A percentile compares a stretch with the other conserved stretches of the same genome.
Evolutionary conservation across 2,888 invertebrate genomes (phyloP).

Genomic region (Dioctria rufipes): DNA sequence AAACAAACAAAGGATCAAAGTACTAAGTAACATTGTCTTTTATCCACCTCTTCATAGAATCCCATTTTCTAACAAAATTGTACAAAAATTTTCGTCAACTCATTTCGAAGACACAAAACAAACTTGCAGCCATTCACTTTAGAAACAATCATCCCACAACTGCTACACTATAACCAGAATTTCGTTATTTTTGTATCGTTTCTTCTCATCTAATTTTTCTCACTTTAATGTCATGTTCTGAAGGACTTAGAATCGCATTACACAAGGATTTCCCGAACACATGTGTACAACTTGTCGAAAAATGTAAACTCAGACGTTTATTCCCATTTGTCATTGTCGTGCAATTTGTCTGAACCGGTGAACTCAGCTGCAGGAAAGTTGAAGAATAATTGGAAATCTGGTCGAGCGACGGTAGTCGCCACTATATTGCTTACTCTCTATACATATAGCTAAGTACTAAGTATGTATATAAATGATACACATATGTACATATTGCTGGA

Average conservation of each 20-base stretch:
- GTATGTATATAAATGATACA: too few species aligned
- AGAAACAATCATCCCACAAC: not conserved
- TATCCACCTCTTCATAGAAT: too few species aligned
- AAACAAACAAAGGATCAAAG: too few species aligned
- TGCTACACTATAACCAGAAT: not conserved
- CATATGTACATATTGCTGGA: too few species aligned
- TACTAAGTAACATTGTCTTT: too few species aligned
- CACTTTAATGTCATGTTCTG: conserved; percentile 37
- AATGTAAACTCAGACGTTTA: conserved; percentile 51
- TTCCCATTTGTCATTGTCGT: conserved; percentile 52
- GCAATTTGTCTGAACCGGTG: conserved; percentile 52
- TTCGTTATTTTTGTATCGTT: conserved; percentile 1
- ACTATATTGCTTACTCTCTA: not conserved
- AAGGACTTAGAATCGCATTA: conserved; percentile 39
- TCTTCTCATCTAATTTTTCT: conserved; percentile 40
- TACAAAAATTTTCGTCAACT: too few species aligned
- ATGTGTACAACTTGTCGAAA: conserved; percentile 50
- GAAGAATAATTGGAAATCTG: conserved; percentile 49
- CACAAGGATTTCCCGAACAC: conserved; percentile 34
- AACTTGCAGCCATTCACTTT: too few species aligned
- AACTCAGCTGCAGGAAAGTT: conserved; percentile 50
- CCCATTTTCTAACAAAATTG: too few species aligned
- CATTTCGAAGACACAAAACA: too few species aligned
- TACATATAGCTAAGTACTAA: too few species aligned
- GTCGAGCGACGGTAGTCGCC: not conserved